Base-by-base conservation (phyloP, 2,113 vertebrate genomes). In the Vireo altiloquus region DNA sequence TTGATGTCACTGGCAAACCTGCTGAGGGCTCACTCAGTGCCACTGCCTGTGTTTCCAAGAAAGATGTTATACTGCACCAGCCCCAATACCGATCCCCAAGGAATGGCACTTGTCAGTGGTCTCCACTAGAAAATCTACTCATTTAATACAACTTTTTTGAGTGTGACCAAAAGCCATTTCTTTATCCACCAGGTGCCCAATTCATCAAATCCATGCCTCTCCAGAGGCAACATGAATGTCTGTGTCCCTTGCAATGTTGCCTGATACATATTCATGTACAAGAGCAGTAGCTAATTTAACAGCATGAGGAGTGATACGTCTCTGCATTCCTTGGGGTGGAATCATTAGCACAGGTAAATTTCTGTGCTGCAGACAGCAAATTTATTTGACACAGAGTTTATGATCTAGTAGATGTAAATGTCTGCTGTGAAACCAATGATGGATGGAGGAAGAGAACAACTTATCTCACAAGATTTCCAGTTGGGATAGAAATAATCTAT, bases 351-450 rank as follows among this genome's bases (percentile, higher is more conserved):
- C 59, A 92, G 74, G 89, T 82, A 90, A 82, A 91, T 85, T 49
- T 87, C 87, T 66, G 11, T 44, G 40, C 56, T 91, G 49, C 57
- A 89, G 52, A 39, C 65, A 89, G 83, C 37, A 84, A 61, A 75
- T 94, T 91, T 91, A 82, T 89, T 64, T 91, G 77, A 92, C 61
- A 89, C 12, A 50, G 28, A 56, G 53, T 94, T 94, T 95, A 92
- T 92, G 93, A 94, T 87, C 81, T 82, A 65, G 78, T 91, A 82
- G 75, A 95, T 91, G 89, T 92, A 96, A 94, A 94, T 87, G 37
- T 82, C 89, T 97, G 31, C 93, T 76, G 59, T 87, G 70, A 96
- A 92, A 79, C 47, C 74, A 87, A 23, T 68, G 81, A 96, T 89
- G 70, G 74, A 95, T 96, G 91, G 82, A 91, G 87, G 40, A 84